phyloP scores from a whole-genome alignment of 1,140 invertebrate species.

The Cryptotermes secundus region DNA sequence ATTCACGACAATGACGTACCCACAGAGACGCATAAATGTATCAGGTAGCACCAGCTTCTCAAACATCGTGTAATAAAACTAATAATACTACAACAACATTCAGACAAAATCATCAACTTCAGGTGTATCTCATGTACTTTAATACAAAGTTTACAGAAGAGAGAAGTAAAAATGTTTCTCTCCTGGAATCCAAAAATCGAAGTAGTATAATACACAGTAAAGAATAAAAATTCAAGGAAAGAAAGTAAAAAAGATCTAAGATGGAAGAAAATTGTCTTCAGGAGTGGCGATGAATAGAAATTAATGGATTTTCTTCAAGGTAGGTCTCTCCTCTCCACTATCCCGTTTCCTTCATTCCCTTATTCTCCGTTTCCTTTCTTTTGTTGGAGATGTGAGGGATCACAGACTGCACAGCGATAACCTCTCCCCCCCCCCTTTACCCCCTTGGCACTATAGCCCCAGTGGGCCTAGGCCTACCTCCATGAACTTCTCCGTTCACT shows the following conservation, averaged over 20 bases:
- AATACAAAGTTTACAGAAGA: not conserved
- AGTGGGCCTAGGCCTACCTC: too few relatives aligned
- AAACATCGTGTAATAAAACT: not conserved
- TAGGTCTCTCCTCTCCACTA: not conserved
- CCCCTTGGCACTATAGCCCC: too few relatives aligned
- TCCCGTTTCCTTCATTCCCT: not conserved
- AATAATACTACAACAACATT: constrained; percentile 14
- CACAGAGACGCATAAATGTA: too few relatives aligned
- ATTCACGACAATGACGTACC: too few relatives aligned
- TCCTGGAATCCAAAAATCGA: constrained; percentile 7
- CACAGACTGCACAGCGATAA: not conserved
- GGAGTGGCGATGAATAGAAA: constrained; percentile 16
- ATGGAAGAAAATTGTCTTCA: not conserved
- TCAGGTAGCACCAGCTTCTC: not conserved
- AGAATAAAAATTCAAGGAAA: not conserved
- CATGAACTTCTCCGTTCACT: too few relatives aligned
- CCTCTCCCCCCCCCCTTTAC: too few relatives aligned
- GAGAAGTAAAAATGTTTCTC: not conserved
- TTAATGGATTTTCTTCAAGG: constrained; percentile 1
- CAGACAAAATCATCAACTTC: not conserved
- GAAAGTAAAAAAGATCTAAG: constrained; percentile 3
- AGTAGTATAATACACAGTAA: not conserved
- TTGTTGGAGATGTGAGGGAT: not conserved
- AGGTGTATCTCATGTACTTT: constrained; percentile 13
- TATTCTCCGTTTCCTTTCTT: not conserved